These are phyloP conservation scores for Danio choprae DNA, from an alignment of 2,797 vertebrate species.

Conservation along the genomic window DNA sequence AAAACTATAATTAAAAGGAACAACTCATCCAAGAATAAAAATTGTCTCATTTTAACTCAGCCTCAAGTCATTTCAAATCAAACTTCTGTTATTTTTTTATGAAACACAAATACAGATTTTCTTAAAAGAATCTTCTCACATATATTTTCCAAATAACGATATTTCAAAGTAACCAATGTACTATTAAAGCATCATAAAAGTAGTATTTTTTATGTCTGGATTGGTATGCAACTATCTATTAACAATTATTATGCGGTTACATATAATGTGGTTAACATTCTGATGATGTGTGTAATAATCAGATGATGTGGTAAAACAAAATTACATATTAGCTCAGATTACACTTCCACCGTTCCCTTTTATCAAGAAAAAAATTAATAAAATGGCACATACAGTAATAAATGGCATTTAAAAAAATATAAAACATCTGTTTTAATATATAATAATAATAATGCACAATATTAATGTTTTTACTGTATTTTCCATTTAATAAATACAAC, in stretches of 20 bases:
- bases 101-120: neutral
- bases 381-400: too few species aligned
- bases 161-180: neutral
- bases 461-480: neutral
- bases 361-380: too few species aligned
- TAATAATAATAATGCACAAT: neutral
- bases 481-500: neutral
- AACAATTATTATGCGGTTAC: neutral
- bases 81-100: neutral
- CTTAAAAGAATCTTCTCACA: neutral
- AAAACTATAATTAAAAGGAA: slow-evolving; percentile 22
- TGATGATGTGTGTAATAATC: neutral
- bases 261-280: neutral
- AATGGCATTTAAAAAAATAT: neutral
- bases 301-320: neutral
- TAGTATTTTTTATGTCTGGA: neutral
- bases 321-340: neutral
- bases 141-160: neutral
- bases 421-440: neutral
- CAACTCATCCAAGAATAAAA: neutral
- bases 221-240: neutral
- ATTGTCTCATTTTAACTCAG: slow-evolving; percentile 12
- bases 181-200: neutral
- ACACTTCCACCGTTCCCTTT: neutral
- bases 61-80: neutral